phyloP scores from a whole-genome alignment of 2,113 vertebrate species.

The Fulmarus glacialis region DNA sequence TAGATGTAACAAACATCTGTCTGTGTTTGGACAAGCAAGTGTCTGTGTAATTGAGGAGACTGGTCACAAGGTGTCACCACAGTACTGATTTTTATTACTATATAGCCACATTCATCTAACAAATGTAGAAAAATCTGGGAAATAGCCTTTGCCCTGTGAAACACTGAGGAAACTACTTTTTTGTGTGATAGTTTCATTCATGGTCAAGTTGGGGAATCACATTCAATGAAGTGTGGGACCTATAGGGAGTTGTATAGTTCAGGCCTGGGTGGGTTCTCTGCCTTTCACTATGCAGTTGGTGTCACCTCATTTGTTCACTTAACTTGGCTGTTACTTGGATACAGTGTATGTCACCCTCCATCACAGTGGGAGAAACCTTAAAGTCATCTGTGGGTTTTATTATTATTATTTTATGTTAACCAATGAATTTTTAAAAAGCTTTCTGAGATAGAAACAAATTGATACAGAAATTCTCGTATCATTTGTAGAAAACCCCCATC shows the following conservation, averaged over 20 bases:
- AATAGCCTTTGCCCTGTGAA: not conserved
- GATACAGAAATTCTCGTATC: fast-evolving
- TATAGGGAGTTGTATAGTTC: not conserved
- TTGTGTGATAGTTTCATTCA: not conserved
- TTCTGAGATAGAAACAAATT: not conserved
- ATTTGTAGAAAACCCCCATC: not conserved
- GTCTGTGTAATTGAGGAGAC: conserved; percentile 14
- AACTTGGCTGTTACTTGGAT: not conserved
- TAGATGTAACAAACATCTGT: not conserved
- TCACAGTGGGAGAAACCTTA: not conserved
- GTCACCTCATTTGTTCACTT: not conserved
- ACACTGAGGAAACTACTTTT: not conserved
- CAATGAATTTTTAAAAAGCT: not conserved
- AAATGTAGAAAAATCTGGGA: not conserved
- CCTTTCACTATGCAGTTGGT: not conserved
- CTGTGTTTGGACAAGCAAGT: not conserved
- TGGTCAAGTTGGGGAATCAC: not conserved
- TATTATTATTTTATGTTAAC: not conserved
- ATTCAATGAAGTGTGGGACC: fast-evolving
- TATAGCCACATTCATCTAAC: not conserved
- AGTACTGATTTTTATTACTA: not conserved
- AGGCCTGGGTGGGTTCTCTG: not conserved
- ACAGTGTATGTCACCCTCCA: not conserved
- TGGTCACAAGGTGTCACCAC: conserved; percentile 69
- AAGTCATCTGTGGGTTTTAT: not conserved